phyloP scores from a whole-genome alignment of 1,140 invertebrate genomes.

The Ectropis grisescens region DNA sequence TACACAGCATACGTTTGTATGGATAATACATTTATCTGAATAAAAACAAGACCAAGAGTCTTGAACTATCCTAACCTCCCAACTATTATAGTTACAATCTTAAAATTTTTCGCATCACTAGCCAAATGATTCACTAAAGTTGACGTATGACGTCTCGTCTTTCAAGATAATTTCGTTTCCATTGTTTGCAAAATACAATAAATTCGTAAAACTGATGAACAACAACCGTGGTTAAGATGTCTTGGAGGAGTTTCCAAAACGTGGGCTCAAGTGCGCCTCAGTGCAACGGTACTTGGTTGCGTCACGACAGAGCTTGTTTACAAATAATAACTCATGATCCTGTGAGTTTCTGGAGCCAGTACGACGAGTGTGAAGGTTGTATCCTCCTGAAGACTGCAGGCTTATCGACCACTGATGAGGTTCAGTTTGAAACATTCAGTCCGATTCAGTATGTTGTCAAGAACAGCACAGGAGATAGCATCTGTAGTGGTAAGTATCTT shows the following conservation, averaged over 20 bases:
- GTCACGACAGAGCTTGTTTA: constrained; percentile 53
- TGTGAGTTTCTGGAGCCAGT: constrained; percentile 48
- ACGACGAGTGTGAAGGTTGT: constrained; percentile 52
- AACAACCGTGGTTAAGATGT: constrained; percentile 19
- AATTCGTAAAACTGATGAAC: neutral
- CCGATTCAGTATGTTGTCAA: constrained; percentile 38
- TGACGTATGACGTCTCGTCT: too few species aligned
- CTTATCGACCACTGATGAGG: constrained; percentile 17
- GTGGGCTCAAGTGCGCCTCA: constrained; percentile 36
- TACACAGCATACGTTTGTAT: too few species aligned
- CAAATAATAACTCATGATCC: constrained; percentile 33
- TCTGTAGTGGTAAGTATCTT: constrained; percentile 49
- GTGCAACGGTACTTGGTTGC: constrained; percentile 32
- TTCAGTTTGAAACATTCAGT: constrained; percentile 41
- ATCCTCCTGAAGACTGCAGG: constrained; percentile 28
- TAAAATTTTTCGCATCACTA: too few species aligned
- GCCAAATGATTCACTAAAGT: too few species aligned
- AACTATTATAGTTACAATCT: too few species aligned
- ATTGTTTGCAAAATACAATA: too few species aligned
- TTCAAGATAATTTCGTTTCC: too few species aligned
- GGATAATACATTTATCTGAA: too few species aligned
- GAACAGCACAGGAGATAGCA: constrained; percentile 27
- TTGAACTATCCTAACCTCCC: too few species aligned
- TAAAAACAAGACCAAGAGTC: too few species aligned
- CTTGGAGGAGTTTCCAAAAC: constrained; percentile 37